These are phyloP conservation scores for Vidua macroura DNA, from an alignment of 2,113 vertebrate genomes.

Conservation along the genomic window DNA sequence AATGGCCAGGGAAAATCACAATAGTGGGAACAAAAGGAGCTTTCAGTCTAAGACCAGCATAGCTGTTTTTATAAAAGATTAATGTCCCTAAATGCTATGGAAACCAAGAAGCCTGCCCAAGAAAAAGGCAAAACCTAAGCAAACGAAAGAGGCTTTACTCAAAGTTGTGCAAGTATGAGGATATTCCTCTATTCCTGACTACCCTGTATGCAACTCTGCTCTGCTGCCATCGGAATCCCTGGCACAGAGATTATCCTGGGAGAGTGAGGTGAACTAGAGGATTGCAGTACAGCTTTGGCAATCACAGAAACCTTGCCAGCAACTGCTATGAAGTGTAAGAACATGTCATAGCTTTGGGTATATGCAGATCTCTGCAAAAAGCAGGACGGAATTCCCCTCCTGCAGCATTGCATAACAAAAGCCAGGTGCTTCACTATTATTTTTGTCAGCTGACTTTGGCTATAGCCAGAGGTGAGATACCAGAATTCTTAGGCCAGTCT, in stretches of 20 bases:
- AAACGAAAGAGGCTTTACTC: not conserved
- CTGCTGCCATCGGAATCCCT: accelerated
- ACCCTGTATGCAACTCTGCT: not conserved
- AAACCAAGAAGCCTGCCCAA: not conserved
- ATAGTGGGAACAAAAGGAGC: not conserved
- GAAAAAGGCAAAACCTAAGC: not conserved
- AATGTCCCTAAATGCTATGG: not conserved
- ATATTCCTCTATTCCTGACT: not conserved
- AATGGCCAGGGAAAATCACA: not conserved
- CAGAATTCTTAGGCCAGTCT: slow-evolving; percentile 36
- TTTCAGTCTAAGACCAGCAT: not conserved
- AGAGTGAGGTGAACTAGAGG: not conserved
- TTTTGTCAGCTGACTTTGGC: slow-evolving; percentile 54
- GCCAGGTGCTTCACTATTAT: slow-evolving; percentile 49
- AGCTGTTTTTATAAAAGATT: not conserved
- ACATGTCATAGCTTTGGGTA: slow-evolving; percentile 1
- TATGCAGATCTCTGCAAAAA: slow-evolving; percentile 11
- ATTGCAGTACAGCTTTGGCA: not conserved
- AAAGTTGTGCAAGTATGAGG: not conserved
- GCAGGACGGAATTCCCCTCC: slow-evolving; percentile 50
- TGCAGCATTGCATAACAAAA: slow-evolving; percentile 14
- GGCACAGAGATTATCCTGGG: not conserved
- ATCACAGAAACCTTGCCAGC: not conserved
- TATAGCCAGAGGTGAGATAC: not conserved
- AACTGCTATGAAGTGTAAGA: not conserved